Conservation (phyloP, 2,888 invertebrate species). For the Macrophya annulata region DNA sequence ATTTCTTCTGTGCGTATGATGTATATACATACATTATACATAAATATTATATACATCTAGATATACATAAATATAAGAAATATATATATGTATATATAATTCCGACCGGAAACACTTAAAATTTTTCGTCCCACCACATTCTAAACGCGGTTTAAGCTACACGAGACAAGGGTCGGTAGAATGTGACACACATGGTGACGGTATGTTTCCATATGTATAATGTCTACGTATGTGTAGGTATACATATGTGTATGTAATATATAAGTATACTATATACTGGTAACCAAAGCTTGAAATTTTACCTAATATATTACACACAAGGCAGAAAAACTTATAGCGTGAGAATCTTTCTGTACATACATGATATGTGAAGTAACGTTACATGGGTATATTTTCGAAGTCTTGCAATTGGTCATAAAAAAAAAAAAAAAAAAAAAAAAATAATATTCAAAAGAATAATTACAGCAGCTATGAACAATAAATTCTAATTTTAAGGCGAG, state of each 20-base stretch:
- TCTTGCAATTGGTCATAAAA: no score
- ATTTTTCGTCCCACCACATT: constrained; percentile 2
- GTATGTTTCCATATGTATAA: constrained; percentile 6
- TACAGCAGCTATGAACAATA: no score
- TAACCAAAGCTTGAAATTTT: no score
- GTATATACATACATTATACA: no score
- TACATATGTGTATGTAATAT: neutral
- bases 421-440: no score
- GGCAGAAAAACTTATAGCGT: neutral
- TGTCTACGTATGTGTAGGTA: neutral
- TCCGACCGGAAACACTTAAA: constrained; percentile 34
- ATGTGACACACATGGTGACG: constrained; percentile 27
- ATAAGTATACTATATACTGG: neutral
- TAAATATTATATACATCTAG: neutral
- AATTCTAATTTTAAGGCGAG: no score
- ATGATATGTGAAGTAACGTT: no score
- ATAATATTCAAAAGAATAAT: no score
- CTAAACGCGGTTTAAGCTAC: neutral
- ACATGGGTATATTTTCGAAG: no score
- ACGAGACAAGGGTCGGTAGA: constrained; percentile 1
- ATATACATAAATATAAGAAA: neutral
- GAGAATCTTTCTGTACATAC: neutral
- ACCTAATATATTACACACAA: neutral
- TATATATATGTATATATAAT: neutral
- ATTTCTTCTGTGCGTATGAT: no score